Evolutionary conservation across 1,140 invertebrate species (phyloP).

Genomic region (Muscidifurax raptorellus): DNA sequence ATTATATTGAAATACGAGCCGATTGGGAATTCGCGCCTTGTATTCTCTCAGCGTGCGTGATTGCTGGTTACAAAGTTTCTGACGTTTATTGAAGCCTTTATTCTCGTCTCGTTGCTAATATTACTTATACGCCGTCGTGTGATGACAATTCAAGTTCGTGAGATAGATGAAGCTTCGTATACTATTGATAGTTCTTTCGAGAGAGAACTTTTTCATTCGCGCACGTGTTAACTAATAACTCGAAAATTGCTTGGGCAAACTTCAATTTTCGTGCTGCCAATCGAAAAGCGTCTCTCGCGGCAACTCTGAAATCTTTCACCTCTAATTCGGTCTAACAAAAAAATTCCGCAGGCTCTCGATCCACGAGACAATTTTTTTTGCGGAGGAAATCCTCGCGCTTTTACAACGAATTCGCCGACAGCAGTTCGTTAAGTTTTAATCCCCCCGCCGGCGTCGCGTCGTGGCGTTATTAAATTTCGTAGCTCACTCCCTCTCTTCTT

Average conservation of each 20-base stretch:
- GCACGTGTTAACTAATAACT: not conserved
- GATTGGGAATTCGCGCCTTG: slow-evolving; percentile 7
- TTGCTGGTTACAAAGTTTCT: not conserved
- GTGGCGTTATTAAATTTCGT: slow-evolving; percentile 47
- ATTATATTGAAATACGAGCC: slow-evolving; percentile 29
- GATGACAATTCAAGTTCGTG: not conserved
- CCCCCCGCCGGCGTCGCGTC: not conserved
- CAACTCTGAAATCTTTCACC: not conserved
- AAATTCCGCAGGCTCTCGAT: not conserved
- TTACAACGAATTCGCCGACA: not conserved
- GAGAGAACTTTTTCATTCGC: not conserved
- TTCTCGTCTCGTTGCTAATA: not conserved
- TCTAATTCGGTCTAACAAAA: slow-evolving; percentile 25
- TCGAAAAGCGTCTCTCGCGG: not conserved
- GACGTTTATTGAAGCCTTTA: slow-evolving; percentile 29
- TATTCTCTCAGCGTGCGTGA: not conserved
- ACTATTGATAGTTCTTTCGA: too few relatives aligned
- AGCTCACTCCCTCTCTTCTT: slow-evolving; percentile 9
- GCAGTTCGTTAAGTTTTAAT: slow-evolving; percentile 46
- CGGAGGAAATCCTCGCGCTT: not conserved
- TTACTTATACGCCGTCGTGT: not conserved
- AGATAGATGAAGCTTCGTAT: not conserved
- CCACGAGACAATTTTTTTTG: slow-evolving; percentile 1
- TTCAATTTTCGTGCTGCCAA: not conserved
- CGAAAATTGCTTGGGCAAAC: not conserved